These are phyloP conservation scores for human DNA, from an alignment of 2,113 vertebrate species.

Conservation along the genomic window DNA sequence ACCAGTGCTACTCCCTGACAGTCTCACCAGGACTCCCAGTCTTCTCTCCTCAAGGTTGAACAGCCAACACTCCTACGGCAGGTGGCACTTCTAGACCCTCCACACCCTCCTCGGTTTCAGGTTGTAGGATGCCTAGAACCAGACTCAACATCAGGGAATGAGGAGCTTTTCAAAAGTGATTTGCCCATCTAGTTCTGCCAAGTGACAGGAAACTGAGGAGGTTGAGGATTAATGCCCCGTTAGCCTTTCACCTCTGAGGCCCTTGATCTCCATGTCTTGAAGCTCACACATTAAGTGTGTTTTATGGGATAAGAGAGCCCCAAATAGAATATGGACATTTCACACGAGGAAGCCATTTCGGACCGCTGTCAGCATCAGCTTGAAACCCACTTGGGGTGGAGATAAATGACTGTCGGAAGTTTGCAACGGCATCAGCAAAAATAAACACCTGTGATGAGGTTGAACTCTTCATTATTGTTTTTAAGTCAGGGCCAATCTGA, in stretches of 20 bases:
- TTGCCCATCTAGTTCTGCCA: neutral
- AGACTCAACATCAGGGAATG: neutral
- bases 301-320: neutral
- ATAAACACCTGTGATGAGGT: neutral
- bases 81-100: neutral
- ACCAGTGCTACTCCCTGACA: neutral
- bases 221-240: neutral
- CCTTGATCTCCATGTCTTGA: neutral
- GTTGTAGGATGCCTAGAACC: neutral
- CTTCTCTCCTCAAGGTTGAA: neutral
- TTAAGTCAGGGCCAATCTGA: neutral
- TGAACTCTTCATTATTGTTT: neutral
- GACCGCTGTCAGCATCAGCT: neutral
- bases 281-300: neutral
- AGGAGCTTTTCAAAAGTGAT: neutral
- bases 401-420: neutral
- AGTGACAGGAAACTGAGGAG: neutral
- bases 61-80: neutral
- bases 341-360: neutral
- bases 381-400: neutral
- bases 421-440: neutral
- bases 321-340: neutral
- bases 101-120: neutral
- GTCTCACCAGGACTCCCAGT: neutral
- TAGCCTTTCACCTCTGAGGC: constrained; percentile 25